phyloP scores from a whole-genome alignment of 2,797 vertebrate species.

The Pseudocheirus occidentalis region DNA sequence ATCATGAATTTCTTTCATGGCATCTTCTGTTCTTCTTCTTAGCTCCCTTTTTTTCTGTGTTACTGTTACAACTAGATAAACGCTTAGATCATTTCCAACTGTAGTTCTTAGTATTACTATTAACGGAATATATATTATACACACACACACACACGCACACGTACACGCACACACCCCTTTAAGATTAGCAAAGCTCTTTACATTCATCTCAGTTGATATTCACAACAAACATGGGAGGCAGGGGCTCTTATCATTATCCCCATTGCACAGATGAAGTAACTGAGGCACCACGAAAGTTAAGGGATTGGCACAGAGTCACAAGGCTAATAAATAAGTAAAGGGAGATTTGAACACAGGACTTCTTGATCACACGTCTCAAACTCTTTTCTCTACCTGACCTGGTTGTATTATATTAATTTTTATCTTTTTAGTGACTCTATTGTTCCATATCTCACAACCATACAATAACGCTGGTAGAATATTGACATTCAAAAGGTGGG shows the following conservation, averaged over 20 bases:
- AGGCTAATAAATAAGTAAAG: background rate
- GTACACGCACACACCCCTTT: background rate
- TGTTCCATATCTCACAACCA: background rate
- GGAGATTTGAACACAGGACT: background rate
- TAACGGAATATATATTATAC: background rate
- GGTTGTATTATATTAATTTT: background rate
- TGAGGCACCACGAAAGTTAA: background rate
- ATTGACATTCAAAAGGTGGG: background rate
- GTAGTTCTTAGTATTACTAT: background rate
- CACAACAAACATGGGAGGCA: background rate
- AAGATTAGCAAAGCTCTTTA: background rate
- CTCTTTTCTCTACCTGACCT: background rate
- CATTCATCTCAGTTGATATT: background rate
- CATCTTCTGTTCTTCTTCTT: background rate
- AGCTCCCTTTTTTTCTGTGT: background rate
- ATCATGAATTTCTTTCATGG: background rate
- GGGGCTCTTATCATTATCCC: background rate
- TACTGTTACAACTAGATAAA: background rate
- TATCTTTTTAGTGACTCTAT: background rate
- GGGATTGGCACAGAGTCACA: background rate
- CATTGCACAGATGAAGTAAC: background rate
- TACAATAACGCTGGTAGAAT: background rate
- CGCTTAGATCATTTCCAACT: background rate
- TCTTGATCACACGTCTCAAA: background rate
- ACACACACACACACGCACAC: too few species aligned